Evolutionary conservation across 2,797 vertebrate genomes (phyloP), one percentile per base, ranked within the genome.

Genomic region (Crocodylus rhombifer): DNA sequence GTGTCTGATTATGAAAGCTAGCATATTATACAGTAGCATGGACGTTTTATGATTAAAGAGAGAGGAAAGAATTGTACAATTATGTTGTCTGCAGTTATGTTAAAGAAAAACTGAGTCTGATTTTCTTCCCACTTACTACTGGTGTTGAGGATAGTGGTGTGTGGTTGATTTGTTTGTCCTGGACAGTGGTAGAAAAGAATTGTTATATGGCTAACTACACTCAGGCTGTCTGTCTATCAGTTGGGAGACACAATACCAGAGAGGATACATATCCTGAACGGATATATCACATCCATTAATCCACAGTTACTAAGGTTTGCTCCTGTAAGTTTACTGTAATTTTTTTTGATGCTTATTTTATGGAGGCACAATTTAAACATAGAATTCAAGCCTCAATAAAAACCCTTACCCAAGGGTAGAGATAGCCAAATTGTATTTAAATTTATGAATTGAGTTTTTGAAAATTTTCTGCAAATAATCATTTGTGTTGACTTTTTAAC

Each of bases 311-410:
- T 56, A 88, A 81, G n/a, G 67, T 82, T 81, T 77, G 25, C 74
- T 90, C 84, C 60, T 90, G 51, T 81, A 58, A 73, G 88, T 87
- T 42, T 42, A 42, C 7, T 6, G n/a, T 62, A 91, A 88, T 88
- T 89, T 30, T 77, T 92, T 84, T 84, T 36, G 82, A 26, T 62
- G 69, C 78, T 87, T 88, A 26, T 51, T 95, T 94, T 88, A 26
- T 77, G 73, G 61, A 3, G 79, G 26, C 5, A 2, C n/a, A 4
- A 28, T 64, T 87, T n/a, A 87, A 91, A 51, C 7, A 81, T 84
- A 75, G 20, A 82, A 21, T 2, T 42, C 8, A 42, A 42, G 42
- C 42, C 7, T 42, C 42, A 42, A 42, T 9, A 42, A 42, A 42
- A 42, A 7, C 42, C 42, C 42, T 2, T 42, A 42, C 42, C 8